phyloP scores from a whole-genome alignment of 2,888 invertebrate species.

The Ecliptopera silaceata region DNA sequence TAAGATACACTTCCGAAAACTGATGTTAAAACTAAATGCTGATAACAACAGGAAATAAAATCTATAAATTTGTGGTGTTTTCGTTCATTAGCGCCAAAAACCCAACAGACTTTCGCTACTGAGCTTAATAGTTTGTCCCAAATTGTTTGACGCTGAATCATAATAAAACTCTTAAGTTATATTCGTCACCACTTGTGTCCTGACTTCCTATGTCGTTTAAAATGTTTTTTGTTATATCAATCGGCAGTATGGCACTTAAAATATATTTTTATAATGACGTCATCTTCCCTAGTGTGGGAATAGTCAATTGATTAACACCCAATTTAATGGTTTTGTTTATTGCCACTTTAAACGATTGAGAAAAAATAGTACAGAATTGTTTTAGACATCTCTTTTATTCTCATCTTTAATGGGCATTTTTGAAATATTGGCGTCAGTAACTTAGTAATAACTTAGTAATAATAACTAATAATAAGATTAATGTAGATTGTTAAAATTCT shows the following conservation, averaged over 20 bases:
- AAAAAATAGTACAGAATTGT: conserved; percentile 27
- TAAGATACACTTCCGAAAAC: too few species aligned
- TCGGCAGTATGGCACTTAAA: conserved; percentile 39
- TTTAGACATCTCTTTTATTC: conserved; percentile 26
- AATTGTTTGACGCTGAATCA: conserved; percentile 16
- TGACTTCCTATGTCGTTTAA: conserved; percentile 25
- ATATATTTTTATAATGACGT: conserved; percentile 42
- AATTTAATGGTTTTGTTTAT: conserved; percentile 51
- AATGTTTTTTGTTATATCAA: conserved; percentile 30
- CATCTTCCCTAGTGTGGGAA: conserved; percentile 61
- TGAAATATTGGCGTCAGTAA: too few species aligned
- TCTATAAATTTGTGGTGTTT: background rate
- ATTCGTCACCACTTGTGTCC: conserved; percentile 4
- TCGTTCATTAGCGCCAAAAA: conserved; percentile 4
- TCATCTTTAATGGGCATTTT: background rate
- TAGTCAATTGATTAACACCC: conserved; percentile 58
- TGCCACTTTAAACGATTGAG: conserved; percentile 35
- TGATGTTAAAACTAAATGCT: too few species aligned
- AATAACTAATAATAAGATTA: too few species aligned
- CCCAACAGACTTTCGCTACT: conserved; percentile 1
- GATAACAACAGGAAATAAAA: too few species aligned
- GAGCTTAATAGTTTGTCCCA: conserved; percentile 4
- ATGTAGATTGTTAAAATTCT: background rate
- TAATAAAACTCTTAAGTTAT: background rate
- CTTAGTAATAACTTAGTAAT: too few species aligned